phyloP scores from a whole-genome alignment of 2,113 vertebrate genomes.

The Odocoileus hemionus region DNA sequence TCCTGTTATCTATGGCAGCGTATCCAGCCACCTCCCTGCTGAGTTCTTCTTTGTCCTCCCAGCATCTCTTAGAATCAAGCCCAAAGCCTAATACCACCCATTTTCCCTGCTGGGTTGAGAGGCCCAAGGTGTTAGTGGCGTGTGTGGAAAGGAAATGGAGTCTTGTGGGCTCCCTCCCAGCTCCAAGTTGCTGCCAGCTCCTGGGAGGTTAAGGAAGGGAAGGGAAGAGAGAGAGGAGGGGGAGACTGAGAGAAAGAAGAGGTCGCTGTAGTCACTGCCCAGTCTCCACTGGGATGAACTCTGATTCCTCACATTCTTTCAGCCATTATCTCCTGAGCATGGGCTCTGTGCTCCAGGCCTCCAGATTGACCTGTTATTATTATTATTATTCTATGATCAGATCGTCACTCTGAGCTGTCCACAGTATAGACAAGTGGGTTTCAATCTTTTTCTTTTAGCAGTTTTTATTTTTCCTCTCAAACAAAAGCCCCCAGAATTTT shows the following conservation, averaged over 20 bases:
- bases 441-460: neutral
- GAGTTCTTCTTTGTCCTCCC: slow-evolving; percentile 40
- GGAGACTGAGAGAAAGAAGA: neutral
- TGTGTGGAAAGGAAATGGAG: neutral
- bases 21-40: slow-evolving; percentile 38
- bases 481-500: neutral
- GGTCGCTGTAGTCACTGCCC: neutral
- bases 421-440: neutral
- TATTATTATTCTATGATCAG: neutral
- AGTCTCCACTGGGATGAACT: neutral
- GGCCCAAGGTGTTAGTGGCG: neutral
- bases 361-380: neutral
- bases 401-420: neutral
- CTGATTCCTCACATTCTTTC: neutral
- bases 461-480: neutral
- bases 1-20: neutral
- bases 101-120: neutral
- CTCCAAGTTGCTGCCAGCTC: neutral
- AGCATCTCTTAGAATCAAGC: neutral
- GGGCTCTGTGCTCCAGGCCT: neutral
- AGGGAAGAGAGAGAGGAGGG: neutral
- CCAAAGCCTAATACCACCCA: neutral
- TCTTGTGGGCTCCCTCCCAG: neutral
- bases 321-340: neutral
- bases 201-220: neutral